Evolutionary conservation across 2,797 vertebrate species (phyloP).

Genomic region (Clarias platycephalus): DNA sequence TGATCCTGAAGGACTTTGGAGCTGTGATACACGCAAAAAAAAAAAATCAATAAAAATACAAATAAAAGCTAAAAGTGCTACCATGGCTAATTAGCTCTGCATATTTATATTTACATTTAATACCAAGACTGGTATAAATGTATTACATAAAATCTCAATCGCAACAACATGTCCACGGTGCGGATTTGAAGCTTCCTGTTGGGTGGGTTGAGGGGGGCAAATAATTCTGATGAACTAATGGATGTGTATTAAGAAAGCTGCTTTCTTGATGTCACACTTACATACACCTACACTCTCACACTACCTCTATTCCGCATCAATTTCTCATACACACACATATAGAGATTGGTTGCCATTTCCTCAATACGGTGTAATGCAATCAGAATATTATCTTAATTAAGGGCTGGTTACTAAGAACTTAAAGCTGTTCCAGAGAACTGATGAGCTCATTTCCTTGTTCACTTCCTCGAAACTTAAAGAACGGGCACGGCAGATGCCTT

Average conservation of each 20-base stretch:
- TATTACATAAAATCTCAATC: not conserved
- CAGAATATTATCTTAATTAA: not conserved
- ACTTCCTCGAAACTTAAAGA: not conserved
- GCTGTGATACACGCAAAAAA: not conserved
- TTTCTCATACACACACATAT: not conserved
- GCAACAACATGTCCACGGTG: too few relatives aligned
- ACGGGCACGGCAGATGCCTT: too few relatives aligned
- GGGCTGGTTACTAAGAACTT: not conserved
- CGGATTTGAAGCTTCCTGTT: not conserved
- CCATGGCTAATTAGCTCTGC: not conserved
- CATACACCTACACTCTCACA: not conserved
- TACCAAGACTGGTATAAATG: not conserved
- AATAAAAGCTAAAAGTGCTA: too few relatives aligned
- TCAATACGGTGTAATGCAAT: not conserved
- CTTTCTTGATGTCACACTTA: not conserved
- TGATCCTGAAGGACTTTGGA: constrained; percentile 8
- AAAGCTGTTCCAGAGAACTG: not conserved
- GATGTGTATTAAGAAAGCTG: not conserved
- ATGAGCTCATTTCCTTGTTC: not conserved
- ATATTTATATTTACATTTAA: constrained; percentile 13
- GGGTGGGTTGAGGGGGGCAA: not conserved
- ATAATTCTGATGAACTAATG: not conserved
- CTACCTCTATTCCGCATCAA: not conserved
- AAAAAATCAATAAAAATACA: too few relatives aligned
- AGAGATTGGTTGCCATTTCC: not conserved